Evolutionary conservation across 2,797 vertebrate species (phyloP).

Genomic region (Tamandua tetradactyla): DNA sequence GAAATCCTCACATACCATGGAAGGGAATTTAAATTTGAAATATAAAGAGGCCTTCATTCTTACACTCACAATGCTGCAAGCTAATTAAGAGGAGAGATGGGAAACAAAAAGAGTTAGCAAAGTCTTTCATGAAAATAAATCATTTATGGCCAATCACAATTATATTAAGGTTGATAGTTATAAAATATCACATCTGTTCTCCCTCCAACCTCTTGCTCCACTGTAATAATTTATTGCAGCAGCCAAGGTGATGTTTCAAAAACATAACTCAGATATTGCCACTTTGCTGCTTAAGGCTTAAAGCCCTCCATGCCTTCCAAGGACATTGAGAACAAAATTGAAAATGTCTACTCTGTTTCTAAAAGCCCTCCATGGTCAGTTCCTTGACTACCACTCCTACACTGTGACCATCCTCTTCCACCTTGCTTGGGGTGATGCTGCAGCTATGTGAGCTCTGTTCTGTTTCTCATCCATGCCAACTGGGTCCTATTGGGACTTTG

Average conservation of each 20-base stretch:
- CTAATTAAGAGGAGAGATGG: background rate
- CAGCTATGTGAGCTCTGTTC: background rate
- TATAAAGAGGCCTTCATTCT: background rate
- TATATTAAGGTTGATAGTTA: background rate
- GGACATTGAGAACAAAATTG: background rate
- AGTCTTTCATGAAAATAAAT: background rate
- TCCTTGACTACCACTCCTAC: background rate
- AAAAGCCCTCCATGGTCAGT: background rate
- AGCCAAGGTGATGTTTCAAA: background rate
- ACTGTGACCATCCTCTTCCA: background rate
- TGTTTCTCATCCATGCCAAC: background rate
- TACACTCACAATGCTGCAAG: background rate
- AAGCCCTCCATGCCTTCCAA: background rate
- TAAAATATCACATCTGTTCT: background rate
- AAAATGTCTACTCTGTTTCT: background rate
- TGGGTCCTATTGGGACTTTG: background rate
- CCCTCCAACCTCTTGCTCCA: background rate
- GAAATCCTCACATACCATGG: background rate
- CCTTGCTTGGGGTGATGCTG: background rate
- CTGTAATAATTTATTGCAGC: background rate
- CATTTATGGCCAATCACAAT: background rate
- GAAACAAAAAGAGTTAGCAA: background rate
- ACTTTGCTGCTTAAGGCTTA: background rate
- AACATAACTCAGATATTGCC: background rate
- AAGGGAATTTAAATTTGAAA: slow-evolving; percentile 16